Base-by-base conservation (phyloP, 2,888 invertebrate species). In the Syrista parreyssii region DNA sequence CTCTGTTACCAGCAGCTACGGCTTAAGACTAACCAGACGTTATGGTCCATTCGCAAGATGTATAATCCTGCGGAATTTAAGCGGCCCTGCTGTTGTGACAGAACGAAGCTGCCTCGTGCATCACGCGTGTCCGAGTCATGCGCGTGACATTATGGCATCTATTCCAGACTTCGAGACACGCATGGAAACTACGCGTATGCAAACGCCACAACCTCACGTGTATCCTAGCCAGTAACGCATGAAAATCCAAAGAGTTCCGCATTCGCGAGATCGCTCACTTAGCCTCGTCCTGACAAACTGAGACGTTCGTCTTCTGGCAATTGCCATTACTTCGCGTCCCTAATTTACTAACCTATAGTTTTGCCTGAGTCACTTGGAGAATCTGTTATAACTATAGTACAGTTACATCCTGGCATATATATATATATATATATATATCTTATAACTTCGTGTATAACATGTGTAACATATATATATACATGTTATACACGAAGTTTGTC, bases 81-180 rank as follows among this genome's bases (percentile, higher is more conserved):
- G 79, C 81, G 86, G 82, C 82, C 79, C 55, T 82, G 80, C 73
- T 87, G 87, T 87, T 87, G 83, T 87, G 87, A 87, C 87, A 86
- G 80, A 73, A 35, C 75, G 76, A 82, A 82, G 81, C 82, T 80
- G 81, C 36, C 76, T 82, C 84, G 78, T 87, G 84, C 83, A 86
- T 87, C 86, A 86, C 9, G 55, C 55, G 55, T 55, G 55, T 23
- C 55, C 55, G 55, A 55, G 55, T 55, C 9, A 55, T 9, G 55
- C 55, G 2, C 55, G 55, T 55, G 55, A 55, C 55, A 55, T 23
- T 55, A 23, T 23, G 23, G 55, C 23, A 55, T 55, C 55, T 23
- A 55, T 55, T 55, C 55, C 55, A 55, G 55, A 55, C 55, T 23
- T 23, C 23, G 15, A 55, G 55, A 23, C 55, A 55, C 55, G 55